These are phyloP conservation scores for Strongylocentrotus purpuratus DNA, from an alignment of 35 echinoderm and acorn worm species.

Conservation along the genomic window DNA sequence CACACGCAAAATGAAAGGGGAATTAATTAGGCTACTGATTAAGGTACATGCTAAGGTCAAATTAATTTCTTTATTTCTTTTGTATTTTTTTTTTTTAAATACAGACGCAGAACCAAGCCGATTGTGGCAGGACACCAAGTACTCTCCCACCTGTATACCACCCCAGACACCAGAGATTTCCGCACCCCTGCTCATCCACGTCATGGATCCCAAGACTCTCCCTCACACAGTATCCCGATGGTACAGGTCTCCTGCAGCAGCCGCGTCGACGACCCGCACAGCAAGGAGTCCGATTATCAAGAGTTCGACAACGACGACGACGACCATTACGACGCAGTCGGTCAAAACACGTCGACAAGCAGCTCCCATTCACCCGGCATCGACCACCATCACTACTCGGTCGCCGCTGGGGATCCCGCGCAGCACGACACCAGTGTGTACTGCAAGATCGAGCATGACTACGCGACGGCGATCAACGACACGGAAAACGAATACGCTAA, in stretches of 20 bases:
- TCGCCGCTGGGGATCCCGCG: neutral
- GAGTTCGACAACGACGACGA: neutral
- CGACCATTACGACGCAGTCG: neutral
- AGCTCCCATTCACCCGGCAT: neutral
- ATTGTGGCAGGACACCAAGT: neutral
- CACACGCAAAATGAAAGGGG: too few species aligned
- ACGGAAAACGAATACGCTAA: neutral
- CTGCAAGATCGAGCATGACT: neutral
- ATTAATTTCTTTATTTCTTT: too few species aligned
- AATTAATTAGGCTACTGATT: too few species aligned
- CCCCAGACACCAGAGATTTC: neutral
- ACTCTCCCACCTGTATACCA: neutral
- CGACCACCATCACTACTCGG: neutral
- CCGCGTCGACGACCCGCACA: neutral
- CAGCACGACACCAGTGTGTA: neutral
- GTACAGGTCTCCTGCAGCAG: neutral
- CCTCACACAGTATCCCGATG: neutral
- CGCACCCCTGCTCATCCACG: neutral
- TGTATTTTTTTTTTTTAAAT: neutral
- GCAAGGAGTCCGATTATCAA: neutral
- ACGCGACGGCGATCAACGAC: neutral
- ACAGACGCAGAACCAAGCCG: neutral
- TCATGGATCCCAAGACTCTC: neutral
- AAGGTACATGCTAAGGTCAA: too few species aligned
- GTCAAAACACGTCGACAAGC: neutral